These are phyloP conservation scores for Melanostigma gelatinosum DNA, from an alignment of 2,113 vertebrate species.

Conservation along the genomic window DNA sequence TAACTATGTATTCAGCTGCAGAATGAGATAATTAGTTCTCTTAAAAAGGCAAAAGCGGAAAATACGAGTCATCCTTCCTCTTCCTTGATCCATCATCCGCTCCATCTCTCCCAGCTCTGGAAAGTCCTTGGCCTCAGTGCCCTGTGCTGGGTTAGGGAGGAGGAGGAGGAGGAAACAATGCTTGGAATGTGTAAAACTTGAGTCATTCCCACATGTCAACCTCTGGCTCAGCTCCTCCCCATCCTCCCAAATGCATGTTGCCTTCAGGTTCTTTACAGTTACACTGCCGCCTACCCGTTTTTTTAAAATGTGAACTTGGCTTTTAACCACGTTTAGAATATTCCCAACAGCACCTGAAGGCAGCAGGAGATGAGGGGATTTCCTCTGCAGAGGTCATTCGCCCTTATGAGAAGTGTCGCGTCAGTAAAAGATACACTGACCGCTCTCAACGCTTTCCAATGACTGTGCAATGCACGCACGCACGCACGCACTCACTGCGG, in stretches of 20 bases:
- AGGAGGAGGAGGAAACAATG: conserved; percentile 71
- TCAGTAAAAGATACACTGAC: conserved; percentile 13
- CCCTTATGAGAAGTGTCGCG: conserved; percentile 13
- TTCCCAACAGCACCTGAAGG: conserved; percentile 39
- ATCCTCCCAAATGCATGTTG: conserved; percentile 20
- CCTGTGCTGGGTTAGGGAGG: conserved; percentile 25
- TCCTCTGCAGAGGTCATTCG: conserved; percentile 39
- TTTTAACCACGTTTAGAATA: conserved; percentile 5
- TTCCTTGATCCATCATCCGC: conserved; percentile 56
- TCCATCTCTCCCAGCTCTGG: conserved; percentile 44
- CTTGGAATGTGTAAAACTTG: conserved; percentile 74
- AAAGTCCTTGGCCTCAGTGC: conserved; percentile 62
- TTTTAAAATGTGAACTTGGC: not conserved
- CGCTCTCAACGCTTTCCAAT: conserved; percentile 50
- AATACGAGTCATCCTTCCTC: conserved; percentile 56
- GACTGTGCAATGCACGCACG: conserved; percentile 15
- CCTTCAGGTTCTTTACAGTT: conserved; percentile 37
- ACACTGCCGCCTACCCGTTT: not conserved
- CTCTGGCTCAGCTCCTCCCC: conserved; percentile 55
- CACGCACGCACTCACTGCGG: not conserved
- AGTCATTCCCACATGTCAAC: conserved; percentile 77
- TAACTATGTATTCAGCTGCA: conserved; percentile 42
- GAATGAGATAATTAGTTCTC: conserved; percentile 11
- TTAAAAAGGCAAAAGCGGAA: conserved; percentile 44
- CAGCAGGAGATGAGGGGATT: conserved; percentile 56